These are phyloP conservation scores for Oceanodroma leucorhoa DNA, from an alignment of 2,797 vertebrate genomes.

Conservation along the genomic window DNA sequence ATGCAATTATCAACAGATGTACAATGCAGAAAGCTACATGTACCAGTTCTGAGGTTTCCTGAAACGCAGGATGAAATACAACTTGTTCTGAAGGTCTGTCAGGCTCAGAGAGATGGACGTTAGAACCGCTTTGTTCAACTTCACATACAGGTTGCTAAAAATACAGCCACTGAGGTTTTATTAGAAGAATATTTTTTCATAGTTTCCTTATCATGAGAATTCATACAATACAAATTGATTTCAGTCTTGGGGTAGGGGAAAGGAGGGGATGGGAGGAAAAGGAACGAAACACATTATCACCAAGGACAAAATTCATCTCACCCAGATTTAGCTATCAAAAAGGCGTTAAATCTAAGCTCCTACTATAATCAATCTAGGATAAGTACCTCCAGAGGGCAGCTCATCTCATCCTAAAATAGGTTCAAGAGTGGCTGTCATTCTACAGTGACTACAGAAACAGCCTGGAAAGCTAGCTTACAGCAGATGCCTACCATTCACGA, in stretches of 20 bases:
- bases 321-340: neutral
- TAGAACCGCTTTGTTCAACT: neutral
- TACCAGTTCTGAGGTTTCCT: constrained; percentile 31
- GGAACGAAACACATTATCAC: neutral
- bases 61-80: neutral
- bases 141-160: constrained; percentile 3
- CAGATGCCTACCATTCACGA: neutral
- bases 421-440: neutral
- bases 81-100: neutral
- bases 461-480: neutral
- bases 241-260: neutral
- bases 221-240: neutral
- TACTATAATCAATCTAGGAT: neutral
- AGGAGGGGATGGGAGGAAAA: neutral
- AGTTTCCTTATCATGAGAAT: neutral
- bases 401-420: neutral
- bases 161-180: constrained; percentile 21
- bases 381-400: neutral
- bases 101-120: neutral
- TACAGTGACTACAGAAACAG: neutral
- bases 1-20: neutral
- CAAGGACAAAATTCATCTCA: neutral
- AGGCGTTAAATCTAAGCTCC: neutral
- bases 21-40: neutral
- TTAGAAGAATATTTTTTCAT: neutral